Conservation (phyloP, 2,113 vertebrate species). For the Antechinus stuartii region DNA sequence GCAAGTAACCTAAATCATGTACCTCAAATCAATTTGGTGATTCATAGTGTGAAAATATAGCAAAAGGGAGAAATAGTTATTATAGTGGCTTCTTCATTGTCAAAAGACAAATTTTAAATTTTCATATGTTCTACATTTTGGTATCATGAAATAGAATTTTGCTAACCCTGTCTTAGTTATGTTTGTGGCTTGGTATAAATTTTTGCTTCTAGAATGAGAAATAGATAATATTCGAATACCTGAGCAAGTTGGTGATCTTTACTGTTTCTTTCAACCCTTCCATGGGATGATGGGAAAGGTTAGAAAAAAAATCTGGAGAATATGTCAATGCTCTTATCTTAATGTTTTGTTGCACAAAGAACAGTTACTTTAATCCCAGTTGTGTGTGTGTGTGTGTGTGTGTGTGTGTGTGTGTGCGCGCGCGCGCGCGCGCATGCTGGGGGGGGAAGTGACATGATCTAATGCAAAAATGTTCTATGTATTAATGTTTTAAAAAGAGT, state of each 20-base stretch:
- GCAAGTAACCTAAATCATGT: neutral
- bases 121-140: neutral
- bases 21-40: neutral
- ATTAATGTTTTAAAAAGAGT: neutral
- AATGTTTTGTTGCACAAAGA: fast-evolving
- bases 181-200: neutral
- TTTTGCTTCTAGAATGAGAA: neutral
- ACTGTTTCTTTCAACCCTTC: neutral
- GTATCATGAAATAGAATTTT: neutral
- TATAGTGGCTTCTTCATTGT: neutral
- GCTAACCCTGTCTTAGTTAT: neutral
- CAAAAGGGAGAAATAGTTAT: neutral
- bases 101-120: neutral
- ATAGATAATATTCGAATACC: neutral
- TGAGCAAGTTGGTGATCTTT: neutral
- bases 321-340: too few relatives aligned
- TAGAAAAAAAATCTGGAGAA: neutral
- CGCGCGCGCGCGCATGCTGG: too few relatives aligned
- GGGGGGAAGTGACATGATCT: neutral
- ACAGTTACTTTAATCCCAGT: neutral
- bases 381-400: too few relatives aligned
- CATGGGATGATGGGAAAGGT: neutral
- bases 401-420: too few relatives aligned
- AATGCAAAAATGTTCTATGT: neutral
- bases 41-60: neutral